Evolutionary conservation across 2,888 invertebrate species (phyloP).

Genomic region (Amblyjoppa proteus): DNA sequence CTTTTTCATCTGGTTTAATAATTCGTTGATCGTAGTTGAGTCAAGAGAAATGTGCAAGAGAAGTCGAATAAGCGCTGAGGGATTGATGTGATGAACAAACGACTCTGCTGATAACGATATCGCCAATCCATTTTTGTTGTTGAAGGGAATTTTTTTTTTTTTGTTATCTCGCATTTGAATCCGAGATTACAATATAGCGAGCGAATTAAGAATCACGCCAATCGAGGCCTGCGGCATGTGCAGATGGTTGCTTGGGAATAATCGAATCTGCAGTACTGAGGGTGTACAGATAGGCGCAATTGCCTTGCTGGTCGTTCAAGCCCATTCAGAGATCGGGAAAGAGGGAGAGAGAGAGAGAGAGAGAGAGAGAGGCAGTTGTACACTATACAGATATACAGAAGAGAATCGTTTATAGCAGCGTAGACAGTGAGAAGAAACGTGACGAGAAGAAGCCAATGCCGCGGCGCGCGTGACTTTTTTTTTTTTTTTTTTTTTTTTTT

Average conservation of each 20-base stretch:
- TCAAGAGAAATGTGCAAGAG: too few relatives aligned
- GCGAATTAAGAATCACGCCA: background rate
- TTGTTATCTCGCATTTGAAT: background rate
- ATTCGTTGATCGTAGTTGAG: too few relatives aligned
- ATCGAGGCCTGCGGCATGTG: background rate
- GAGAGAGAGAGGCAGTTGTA: background rate
- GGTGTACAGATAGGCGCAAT: background rate
- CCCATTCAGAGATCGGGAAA: conserved; percentile 60
- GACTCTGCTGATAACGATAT: too few relatives aligned
- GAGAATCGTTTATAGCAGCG: background rate
- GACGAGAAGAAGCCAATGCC: conserved; percentile 43
- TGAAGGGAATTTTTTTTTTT: too few relatives aligned
- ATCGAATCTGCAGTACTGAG: background rate
- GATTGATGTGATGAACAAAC: too few relatives aligned
- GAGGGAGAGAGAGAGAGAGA: conserved; percentile 9
- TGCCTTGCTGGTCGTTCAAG: conserved; percentile 54
- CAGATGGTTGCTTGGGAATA: background rate
- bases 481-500: conserved; percentile 60
- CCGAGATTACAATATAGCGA: background rate
- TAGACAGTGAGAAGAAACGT: conserved; percentile 29
- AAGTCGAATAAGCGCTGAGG: too few relatives aligned
- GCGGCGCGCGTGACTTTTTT: conserved; percentile 63
- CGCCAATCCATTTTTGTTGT: too few relatives aligned
- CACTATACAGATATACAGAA: background rate
- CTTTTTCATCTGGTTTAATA: too few relatives aligned